A percentile compares a stretch with the other conserved stretches of the same genome.
phyloP scores from a whole-genome alignment of 2,113 vertebrate species.

The Tupaia tana region DNA sequence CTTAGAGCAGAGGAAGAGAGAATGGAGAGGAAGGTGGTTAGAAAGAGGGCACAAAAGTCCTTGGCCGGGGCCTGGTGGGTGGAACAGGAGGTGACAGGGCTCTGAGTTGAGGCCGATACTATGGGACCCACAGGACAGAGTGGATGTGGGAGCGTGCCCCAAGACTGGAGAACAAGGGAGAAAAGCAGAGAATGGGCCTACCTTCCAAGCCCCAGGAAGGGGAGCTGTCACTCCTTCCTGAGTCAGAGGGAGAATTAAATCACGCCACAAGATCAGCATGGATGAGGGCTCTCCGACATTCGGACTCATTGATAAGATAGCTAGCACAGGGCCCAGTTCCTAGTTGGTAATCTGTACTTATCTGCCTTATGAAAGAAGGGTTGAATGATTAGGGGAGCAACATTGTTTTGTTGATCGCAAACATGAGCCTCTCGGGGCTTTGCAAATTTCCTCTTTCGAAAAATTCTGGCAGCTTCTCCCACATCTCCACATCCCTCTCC shows the following conservation, averaged over 20 bases:
- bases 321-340: not conserved
- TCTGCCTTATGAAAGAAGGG: not conserved
- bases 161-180: not conserved
- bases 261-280: too few species aligned
- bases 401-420: not conserved
- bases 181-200: not conserved
- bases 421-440: not conserved
- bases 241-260: not conserved
- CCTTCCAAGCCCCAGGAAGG: not conserved
- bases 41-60: not conserved
- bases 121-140: too few species aligned
- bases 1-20: not conserved
- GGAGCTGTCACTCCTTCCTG: not conserved
- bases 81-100: rapidly evolving
- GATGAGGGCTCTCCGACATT: not conserved
- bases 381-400: not conserved
- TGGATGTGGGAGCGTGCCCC: not conserved
- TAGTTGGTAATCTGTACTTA: not conserved
- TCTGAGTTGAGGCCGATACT: not conserved
- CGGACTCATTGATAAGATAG: not conserved
- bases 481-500: too few species aligned
- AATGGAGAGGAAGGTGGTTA: not conserved
- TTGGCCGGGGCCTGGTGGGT: rapidly evolving
- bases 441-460: not conserved
- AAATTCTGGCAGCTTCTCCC: not conserved